phyloP scores from a whole-genome alignment of 1,140 invertebrate species.

The Calosoma granatense region DNA sequence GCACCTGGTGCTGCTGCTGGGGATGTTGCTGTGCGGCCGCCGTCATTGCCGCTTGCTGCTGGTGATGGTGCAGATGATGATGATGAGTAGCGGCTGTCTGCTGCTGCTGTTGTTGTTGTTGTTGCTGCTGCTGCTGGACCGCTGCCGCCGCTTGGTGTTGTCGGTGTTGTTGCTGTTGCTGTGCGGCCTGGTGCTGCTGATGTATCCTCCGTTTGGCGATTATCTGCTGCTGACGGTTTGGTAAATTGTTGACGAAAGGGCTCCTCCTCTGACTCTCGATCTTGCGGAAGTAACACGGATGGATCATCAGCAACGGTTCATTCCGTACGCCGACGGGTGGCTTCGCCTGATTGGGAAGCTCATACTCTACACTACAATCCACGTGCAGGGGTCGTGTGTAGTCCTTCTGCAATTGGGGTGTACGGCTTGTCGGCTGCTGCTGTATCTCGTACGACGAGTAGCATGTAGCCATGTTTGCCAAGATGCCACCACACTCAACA shows the following conservation, averaged over 20 bases:
- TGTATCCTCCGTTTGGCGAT: conserved; percentile 20
- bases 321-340: conserved; percentile 62
- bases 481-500: background rate
- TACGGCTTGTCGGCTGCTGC: conserved; percentile 20
- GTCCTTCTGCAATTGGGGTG: conserved; percentile 48
- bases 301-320: conserved; percentile 72
- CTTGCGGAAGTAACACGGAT: conserved; percentile 73
- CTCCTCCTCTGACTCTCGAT: conserved; percentile 64
- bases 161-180: conserved; percentile 18
- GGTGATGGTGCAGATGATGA: conserved; percentile 18
- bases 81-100: conserved; percentile 22
- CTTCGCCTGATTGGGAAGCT: conserved; percentile 69
- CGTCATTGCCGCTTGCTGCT: conserved; percentile 28
- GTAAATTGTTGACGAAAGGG: conserved; percentile 63
- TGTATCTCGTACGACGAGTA: conserved; percentile 30
- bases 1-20: conserved; percentile 28
- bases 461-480: conserved; percentile 27
- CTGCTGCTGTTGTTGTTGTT: conserved; percentile 23
- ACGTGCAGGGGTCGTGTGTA: conserved; percentile 69
- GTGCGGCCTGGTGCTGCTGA: conserved; percentile 24
- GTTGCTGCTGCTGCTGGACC: conserved; percentile 26
- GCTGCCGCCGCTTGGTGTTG: conserved; percentile 14
- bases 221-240: conserved; percentile 28
- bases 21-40: conserved; percentile 23
- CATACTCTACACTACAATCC: conserved; percentile 77